Base-by-base conservation (phyloP, 2,797 vertebrate genomes). In the Thamnophis elegans region DNA sequence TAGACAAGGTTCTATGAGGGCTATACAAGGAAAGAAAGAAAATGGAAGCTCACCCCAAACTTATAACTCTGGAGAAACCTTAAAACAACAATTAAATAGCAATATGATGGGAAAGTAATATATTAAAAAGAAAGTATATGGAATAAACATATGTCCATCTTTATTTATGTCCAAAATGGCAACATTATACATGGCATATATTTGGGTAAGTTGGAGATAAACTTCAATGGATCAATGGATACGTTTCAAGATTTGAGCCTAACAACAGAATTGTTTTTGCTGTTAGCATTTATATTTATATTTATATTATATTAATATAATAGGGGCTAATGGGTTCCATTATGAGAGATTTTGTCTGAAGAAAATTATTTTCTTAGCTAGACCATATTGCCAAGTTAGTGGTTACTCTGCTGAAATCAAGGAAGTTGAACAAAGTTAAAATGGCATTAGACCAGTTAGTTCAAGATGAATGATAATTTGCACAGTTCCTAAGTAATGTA, bases 391-490 rank as follows among this genome's bases (percentile, higher is more conserved):
- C 26, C 26, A 32, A 51, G 0, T 62, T 26, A n/a, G 32, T n/a
- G 42, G 55, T 53, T 82, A 78, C 13, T 56, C 18, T 89, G 91
- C 59, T 53, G 91, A 91, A 47, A 22, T 68, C 73, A 89, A 65
- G 55, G 51, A 88, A 88, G 12, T 47, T 53, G 88, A 32, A 73
- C 0, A 92, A 93, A 51, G 0, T 78, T 94, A 94, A 94, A 93
- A 8, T 20, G 55, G 32, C 1, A 3, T 7, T 32, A 93, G 92
- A 42, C 9, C 3, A 85, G 22, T 0, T 60, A 93, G 89, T 90
- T 28, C 10, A 65, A 73, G 36, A 85, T 89, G 22, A 59, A 53
- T 16, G 7, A 32, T 6, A 36, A 86, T 60, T 93, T 68, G 73
- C 93, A 91, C 2, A 9, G 3, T 54, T 68, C 91, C 22, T 25